Evolutionary conservation across 2,888 invertebrate genomes (phyloP), one percentile per base, ranked within the genome.

Genomic region (Platycheirus albimanus): DNA sequence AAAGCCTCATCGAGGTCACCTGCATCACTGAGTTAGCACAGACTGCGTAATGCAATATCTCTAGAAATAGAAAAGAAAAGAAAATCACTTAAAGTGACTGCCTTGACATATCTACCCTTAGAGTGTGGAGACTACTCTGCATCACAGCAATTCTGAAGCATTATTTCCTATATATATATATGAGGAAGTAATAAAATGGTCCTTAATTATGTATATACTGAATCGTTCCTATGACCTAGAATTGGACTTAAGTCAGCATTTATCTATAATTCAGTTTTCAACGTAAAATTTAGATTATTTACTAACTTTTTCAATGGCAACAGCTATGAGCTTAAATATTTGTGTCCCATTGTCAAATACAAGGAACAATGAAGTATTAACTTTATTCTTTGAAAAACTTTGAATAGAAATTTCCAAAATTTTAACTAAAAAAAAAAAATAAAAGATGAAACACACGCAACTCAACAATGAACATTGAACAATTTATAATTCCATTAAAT

Each of bases 31-130:
- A 43, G 19, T 10, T 43, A 58, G 61, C 43, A 36, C 13, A 52
- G 58, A 28, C 64, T 64, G 43, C 56, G 63, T 75, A 70, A 80
- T 70, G 76, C 80, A 80, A 58, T 66, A 64, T 45, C 17, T 70
- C 69, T 51, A 76, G 69, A 64, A 75, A 80, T 70, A 76, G 80
- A 63, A 47, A 69, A 80, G 64, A 75, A 69, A 61, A 47, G 36
- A 64, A 56, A 66, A 20, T 61, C 54, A 61, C 49, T 74, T 54
- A 41, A 61, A 61, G 38, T 52, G 13, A 58, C 41, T 61, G 72
- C 58, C 61, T 63, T 52, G 54, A 74, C 72, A 72, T 45, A 30
- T 7, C 10, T 15, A 28, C 24, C 10, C 10, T 13, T n/a, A n/a
- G n/a, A n/a, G n/a, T n/a, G 33, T 30, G 13, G 11, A 43, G 17